These are phyloP conservation scores for Petrocephalus sullivani DNA, from an alignment of 2,797 vertebrate species.

Conservation along the genomic window DNA sequence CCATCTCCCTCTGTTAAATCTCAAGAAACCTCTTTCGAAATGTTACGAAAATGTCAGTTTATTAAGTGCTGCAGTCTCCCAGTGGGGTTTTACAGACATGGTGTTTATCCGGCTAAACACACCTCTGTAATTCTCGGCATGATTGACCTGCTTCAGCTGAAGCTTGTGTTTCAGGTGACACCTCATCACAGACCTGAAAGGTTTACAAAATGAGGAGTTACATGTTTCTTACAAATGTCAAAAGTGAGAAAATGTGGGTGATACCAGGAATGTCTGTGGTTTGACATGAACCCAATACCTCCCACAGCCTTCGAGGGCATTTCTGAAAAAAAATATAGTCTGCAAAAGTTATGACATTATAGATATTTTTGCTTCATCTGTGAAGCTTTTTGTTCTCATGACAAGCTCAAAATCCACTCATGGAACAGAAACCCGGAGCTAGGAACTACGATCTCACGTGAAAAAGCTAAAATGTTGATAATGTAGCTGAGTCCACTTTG, in stretches of 20 bases:
- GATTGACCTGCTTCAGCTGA: neutral
- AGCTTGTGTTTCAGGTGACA: neutral
- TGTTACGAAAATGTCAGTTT: neutral
- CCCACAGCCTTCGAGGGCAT: neutral
- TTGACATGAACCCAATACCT: neutral
- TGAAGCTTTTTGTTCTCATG: neutral
- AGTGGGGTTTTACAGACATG: neutral
- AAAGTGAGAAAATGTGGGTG: neutral
- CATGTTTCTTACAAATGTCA: neutral
- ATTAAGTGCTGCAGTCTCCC: neutral
- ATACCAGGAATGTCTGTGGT: neutral
- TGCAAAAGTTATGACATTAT: slow-evolving; percentile 5
- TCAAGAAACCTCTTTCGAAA: neutral
- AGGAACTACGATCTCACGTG: neutral
- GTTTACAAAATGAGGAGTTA: neutral
- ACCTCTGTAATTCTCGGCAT: neutral
- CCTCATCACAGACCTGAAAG: neutral
- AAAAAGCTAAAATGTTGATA: neutral
- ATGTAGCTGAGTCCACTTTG: neutral
- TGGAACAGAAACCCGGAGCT: neutral
- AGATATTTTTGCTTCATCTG: slow-evolving; percentile 12
- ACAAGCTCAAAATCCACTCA: neutral
- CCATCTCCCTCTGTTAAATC: neutral
- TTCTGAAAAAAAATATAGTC: slow-evolving; percentile 8
- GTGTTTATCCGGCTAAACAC: neutral